Percentiles rank a stretch among this genome's conserved stretches.
phyloP scores from a whole-genome alignment of 2,888 invertebrate genomes.

The Dysmachus trigonus region DNA sequence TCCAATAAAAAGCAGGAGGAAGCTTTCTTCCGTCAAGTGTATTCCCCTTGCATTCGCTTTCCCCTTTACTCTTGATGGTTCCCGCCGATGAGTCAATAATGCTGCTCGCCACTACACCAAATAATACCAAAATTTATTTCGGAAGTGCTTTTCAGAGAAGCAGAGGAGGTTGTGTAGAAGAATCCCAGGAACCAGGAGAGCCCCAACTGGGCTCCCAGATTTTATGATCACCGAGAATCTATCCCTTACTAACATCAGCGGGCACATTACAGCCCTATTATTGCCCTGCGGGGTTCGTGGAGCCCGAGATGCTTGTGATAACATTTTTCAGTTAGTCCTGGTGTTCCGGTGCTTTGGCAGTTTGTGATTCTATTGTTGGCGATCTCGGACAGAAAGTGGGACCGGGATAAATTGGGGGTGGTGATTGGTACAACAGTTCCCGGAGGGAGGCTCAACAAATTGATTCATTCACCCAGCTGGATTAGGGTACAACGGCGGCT shows the following conservation, averaged over 20 bases:
- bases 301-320: slow-evolving; percentile 30
- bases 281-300: neutral
- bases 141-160: neutral
- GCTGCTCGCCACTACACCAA: slow-evolving; percentile 15
- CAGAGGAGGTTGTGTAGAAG: neutral
- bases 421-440: slow-evolving; percentile 28
- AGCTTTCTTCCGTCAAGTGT: slow-evolving; percentile 1
- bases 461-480: slow-evolving; percentile 43
- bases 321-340: slow-evolving; percentile 41
- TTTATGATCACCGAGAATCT: slow-evolving; percentile 31
- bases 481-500: slow-evolving; percentile 41
- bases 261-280: slow-evolving; percentile 16
- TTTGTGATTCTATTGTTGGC: slow-evolving; percentile 39
- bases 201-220: neutral
- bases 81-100: slow-evolving; percentile 35
- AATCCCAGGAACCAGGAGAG: neutral
- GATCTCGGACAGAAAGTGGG: neutral
- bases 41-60: neutral
- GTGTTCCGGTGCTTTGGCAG: slow-evolving; percentile 29
- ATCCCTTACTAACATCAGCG: neutral
- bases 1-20: slow-evolving; percentile 33
- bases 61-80: neutral
- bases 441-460: slow-evolving; percentile 45
- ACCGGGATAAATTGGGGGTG: slow-evolving; percentile 19
- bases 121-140: slow-evolving; percentile 35